These are phyloP conservation scores for Melanotaenia maccullochi DNA, from an alignment of 2,797 vertebrate genomes.

Conservation along the genomic window DNA sequence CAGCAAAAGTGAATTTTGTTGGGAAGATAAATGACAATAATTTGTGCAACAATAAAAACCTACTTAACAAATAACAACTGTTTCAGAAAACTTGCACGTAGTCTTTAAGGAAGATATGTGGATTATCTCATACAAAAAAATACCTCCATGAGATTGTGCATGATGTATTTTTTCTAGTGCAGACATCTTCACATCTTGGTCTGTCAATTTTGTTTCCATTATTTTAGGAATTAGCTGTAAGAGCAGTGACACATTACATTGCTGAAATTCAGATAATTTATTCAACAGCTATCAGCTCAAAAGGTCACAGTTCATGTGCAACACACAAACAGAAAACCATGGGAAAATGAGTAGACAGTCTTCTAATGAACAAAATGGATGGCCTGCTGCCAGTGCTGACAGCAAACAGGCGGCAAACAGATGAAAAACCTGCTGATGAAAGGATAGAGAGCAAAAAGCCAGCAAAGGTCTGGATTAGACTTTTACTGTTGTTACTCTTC, in stretches of 20 bases:
- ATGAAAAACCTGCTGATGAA: constrained; percentile 56
- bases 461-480: constrained; percentile 13
- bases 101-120: background rate
- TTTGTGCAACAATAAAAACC: constrained; percentile 54
- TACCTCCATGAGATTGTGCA: constrained; percentile 10
- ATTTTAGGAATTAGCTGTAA: constrained; percentile 29
- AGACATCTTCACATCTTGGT: constrained; percentile 19
- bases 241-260: constrained; percentile 36
- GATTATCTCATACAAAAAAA: constrained; percentile 11
- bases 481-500: background rate
- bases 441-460: constrained; percentile 21
- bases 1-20: constrained; percentile 53
- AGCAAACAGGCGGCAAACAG: constrained; percentile 45
- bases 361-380: constrained; percentile 75
- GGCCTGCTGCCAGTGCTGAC: constrained; percentile 53
- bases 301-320: constrained; percentile 73
- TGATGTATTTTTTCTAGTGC: constrained; percentile 9
- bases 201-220: constrained; percentile 15
- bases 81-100: constrained; percentile 8
- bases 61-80: constrained; percentile 5
- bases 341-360: constrained; percentile 72
- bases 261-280: constrained; percentile 61
- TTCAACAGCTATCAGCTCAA: constrained; percentile 67
- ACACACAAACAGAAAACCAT: constrained; percentile 77
- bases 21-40: constrained; percentile 51